These are phyloP conservation scores for Leptinotarsa texana DNA, from an alignment of 1,140 invertebrate genomes.

Conservation along the genomic window DNA sequence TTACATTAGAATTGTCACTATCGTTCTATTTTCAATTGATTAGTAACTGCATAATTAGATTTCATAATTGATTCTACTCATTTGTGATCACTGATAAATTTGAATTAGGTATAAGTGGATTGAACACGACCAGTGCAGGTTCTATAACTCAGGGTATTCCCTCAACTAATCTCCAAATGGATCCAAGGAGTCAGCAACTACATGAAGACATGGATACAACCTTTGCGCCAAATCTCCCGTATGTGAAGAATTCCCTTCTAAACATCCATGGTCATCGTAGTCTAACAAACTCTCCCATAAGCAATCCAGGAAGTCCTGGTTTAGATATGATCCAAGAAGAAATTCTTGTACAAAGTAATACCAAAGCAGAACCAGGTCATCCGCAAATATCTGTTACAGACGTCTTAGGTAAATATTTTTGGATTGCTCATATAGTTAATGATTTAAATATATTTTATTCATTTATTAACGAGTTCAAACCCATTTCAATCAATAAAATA, in stretches of 20 bases:
- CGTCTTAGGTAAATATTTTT: slow-evolving; percentile 64
- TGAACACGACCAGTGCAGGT: slow-evolving; percentile 66
- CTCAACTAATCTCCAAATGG: slow-evolving; percentile 58
- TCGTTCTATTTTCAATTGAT: no score
- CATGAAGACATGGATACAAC: slow-evolving; percentile 47
- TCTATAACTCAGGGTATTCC: slow-evolving; percentile 78
- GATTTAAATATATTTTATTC: no score
- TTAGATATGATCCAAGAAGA: slow-evolving; percentile 89
- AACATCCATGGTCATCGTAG: slow-evolving; percentile 61
- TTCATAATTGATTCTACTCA: no score
- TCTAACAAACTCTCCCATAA: slow-evolving; percentile 64
- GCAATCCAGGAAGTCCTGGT: slow-evolving; percentile 67
- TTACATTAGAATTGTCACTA: no score
- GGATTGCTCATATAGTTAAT: no score
- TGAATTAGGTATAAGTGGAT: slow-evolving; percentile 60
- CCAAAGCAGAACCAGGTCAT: slow-evolving; percentile 53
- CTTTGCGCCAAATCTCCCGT: slow-evolving; percentile 17
- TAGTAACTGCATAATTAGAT: no score
- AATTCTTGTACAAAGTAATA: slow-evolving; percentile 52
- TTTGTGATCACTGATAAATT: no score
- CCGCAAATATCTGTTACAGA: slow-evolving; percentile 92
- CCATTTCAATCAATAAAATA: no score
- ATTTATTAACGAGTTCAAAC: no score
- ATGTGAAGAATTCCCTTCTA: slow-evolving; percentile 46
- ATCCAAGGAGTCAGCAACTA: slow-evolving; percentile 54